Evolutionary conservation across 1,140 invertebrate genomes (phyloP).

Genomic region (Drosophila pallidifrons): DNA sequence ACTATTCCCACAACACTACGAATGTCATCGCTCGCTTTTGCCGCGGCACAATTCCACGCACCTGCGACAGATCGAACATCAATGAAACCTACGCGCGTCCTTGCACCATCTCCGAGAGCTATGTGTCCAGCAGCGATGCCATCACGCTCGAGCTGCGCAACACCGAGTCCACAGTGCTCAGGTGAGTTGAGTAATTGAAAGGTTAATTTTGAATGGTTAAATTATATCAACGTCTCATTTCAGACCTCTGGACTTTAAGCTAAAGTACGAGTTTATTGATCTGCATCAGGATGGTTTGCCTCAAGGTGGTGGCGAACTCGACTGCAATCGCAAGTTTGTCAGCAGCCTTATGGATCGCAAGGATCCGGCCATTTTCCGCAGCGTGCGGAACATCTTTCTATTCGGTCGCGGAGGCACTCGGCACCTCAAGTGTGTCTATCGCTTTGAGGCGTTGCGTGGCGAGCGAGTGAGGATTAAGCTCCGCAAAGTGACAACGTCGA

Average conservation of each 20-base stretch:
- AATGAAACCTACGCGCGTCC: constrained; percentile 87
- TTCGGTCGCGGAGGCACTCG: constrained; percentile 93
- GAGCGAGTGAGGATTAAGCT: constrained; percentile 90
- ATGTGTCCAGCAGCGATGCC: constrained; percentile 91
- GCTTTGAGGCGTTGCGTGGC: constrained; percentile 92
- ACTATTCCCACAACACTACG: constrained; percentile 86
- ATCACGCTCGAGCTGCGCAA: constrained; percentile 92
- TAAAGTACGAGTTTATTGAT: constrained; percentile 96
- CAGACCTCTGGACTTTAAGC: constrained; percentile 91
- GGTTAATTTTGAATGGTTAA: no score
- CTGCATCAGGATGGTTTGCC: constrained; percentile 93
- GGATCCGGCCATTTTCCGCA: constrained; percentile 87
- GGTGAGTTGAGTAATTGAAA: constrained; percentile 27
- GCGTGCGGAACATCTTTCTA: constrained; percentile 93
- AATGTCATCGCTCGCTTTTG: constrained; percentile 92
- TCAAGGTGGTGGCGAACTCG: constrained; percentile 87
- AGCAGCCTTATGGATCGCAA: constrained; percentile 87
- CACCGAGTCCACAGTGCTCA: constrained; percentile 93
- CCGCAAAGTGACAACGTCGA: constrained; percentile 88
- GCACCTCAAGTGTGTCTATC: constrained; percentile 94
- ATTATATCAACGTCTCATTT: no score
- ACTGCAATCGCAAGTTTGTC: constrained; percentile 86
- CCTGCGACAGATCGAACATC: constrained; percentile 89
- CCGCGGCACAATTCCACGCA: constrained; percentile 90
- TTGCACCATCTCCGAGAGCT: constrained; percentile 93